phyloP scores from a whole-genome alignment of 2,888 invertebrate species.

The Leptinotarsa haldemani region DNA sequence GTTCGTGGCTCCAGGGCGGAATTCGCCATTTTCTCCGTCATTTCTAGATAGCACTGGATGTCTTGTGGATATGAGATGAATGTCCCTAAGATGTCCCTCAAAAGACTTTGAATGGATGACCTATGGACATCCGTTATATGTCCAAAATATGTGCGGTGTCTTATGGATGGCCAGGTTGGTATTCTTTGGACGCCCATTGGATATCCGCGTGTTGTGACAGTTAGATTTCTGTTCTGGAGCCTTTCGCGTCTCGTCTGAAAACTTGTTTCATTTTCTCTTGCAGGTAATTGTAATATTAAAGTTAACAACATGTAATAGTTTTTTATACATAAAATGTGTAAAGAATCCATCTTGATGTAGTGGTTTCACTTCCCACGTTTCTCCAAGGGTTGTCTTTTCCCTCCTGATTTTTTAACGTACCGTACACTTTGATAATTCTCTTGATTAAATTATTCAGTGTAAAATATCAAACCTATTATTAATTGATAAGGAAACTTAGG shows the following conservation, averaged over 20 bases:
- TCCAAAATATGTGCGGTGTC: too few species aligned
- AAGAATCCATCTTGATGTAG: conserved; percentile 51
- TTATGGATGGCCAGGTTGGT: too few species aligned
- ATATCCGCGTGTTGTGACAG: too few species aligned
- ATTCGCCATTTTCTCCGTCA: too few species aligned
- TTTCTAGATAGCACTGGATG: too few species aligned
- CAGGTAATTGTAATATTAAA: conserved; percentile 58
- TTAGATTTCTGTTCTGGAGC: not conserved
- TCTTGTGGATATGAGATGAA: too few species aligned
- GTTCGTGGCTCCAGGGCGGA: not conserved
- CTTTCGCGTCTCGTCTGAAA: not conserved
- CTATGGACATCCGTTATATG: too few species aligned
- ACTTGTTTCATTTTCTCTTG: conserved; percentile 48
- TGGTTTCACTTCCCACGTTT: conserved; percentile 43
- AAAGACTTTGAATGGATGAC: too few species aligned
- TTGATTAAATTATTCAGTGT: conserved; percentile 48
- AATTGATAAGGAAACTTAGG: conserved; percentile 47
- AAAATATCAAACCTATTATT: conserved; percentile 49
- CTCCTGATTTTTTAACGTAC: conserved; percentile 44
- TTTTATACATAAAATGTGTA: conserved; percentile 64
- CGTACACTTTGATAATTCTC: not conserved
- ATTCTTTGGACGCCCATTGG: too few species aligned
- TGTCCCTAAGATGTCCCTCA: too few species aligned
- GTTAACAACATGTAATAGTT: conserved; percentile 57
- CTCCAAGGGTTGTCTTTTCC: conserved; percentile 54